A percentile compares a stretch with the other conserved stretches of the same genome.
These are phyloP conservation scores for Drosophila obscura DNA, from an alignment of 1,140 invertebrate species.

Conservation along the genomic window DNA sequence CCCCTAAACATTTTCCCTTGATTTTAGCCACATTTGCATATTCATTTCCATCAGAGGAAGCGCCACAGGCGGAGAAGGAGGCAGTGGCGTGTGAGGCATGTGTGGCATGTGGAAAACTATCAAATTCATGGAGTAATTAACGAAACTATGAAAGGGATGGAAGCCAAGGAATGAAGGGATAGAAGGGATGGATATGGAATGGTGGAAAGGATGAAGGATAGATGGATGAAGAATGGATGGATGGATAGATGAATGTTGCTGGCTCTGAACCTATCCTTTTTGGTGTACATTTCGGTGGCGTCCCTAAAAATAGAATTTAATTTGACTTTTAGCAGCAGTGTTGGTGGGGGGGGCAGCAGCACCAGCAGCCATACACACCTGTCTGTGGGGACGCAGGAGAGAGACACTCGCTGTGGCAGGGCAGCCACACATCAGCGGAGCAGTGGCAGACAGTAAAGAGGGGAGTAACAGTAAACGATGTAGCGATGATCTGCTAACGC, in stretches of 20 bases:
- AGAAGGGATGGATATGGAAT: not conserved
- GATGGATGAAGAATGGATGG: no score
- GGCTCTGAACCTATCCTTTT: not conserved
- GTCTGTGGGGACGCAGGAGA: not conserved
- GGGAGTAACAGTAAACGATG: no score
- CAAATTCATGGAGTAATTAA: conserved; percentile 59
- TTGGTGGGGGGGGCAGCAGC: not conserved
- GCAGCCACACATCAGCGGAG: no score
- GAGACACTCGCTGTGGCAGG: no score
- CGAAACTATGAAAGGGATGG: conserved; percentile 17
- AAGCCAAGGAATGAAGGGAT: not conserved
- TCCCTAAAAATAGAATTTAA: conserved; percentile 52
- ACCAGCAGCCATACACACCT: conserved; percentile 41
- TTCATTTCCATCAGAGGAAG: conserved; percentile 36
- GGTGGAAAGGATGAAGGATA: not conserved
- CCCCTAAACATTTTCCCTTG: conserved; percentile 5
- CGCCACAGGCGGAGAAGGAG: not conserved
- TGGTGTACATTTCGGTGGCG: conserved; percentile 25
- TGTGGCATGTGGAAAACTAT: conserved; percentile 54
- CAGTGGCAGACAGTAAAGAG: no score
- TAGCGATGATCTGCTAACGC: no score
- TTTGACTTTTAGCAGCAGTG: conserved; percentile 55
- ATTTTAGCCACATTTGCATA: conserved; percentile 36
- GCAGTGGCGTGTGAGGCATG: conserved; percentile 44
- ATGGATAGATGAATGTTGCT: conserved; percentile 8